Evolutionary conservation across 2,797 vertebrate genomes (phyloP).

Genomic region (Tarsius wallacei): DNA sequence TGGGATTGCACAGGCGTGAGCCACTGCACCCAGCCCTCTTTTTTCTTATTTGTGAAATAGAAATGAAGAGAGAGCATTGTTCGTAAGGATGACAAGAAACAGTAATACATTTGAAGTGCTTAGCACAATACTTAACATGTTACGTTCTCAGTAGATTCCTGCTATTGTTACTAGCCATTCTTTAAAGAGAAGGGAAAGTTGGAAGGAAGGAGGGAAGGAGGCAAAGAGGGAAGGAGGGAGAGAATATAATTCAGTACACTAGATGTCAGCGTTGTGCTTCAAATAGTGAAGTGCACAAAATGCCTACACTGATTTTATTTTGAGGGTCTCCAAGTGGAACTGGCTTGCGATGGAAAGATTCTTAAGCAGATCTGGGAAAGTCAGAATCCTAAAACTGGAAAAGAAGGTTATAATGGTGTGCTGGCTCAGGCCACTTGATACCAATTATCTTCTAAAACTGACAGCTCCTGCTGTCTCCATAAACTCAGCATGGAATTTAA

Average conservation of each 20-base stretch:
- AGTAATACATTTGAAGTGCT: not conserved
- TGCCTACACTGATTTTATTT: not conserved
- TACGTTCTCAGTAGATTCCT: not conserved
- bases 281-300: not conserved
- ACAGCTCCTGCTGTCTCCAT: not conserved
- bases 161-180: not conserved
- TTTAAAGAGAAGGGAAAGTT: not conserved
- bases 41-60: not conserved
- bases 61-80: not conserved
- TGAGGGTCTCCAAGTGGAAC: not conserved
- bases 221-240: not conserved
- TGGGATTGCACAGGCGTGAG: too few relatives aligned
- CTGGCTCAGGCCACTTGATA: not conserved
- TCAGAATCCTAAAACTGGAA: constrained; percentile 33
- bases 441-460: constrained; percentile 36
- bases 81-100: not conserved
- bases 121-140: not conserved
- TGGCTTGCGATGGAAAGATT: not conserved
- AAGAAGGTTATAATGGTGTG: not conserved
- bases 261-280: constrained; percentile 85
- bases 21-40: too few relatives aligned
- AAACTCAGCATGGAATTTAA: constrained; percentile 19
- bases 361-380: constrained; percentile 1
- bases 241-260: constrained; percentile 67
- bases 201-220: not conserved